These are phyloP conservation scores for Linnaemya tessellans DNA, from an alignment of 2,888 invertebrate genomes.

Conservation along the genomic window DNA sequence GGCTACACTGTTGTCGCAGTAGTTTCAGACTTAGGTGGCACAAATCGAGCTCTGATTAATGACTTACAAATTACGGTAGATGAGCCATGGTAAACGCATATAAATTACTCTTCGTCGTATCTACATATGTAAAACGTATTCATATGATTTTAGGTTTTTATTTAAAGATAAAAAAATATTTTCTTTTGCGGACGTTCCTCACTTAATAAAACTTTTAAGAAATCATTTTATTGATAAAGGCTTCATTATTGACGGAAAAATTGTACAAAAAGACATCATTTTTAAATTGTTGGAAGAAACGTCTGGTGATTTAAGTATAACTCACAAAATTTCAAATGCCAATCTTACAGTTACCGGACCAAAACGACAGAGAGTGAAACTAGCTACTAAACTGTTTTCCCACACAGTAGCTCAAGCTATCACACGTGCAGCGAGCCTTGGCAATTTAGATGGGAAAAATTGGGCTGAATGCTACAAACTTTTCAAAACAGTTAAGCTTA, in stretches of 20 bases:
- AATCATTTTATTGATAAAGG: constrained; percentile 53
- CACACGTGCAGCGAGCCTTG: no score
- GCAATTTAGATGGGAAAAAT: no score
- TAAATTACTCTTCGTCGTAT: background rate
- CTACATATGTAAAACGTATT: background rate
- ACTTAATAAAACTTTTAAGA: constrained; percentile 51
- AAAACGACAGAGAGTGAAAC: constrained; percentile 66
- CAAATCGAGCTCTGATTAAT: constrained; percentile 33
- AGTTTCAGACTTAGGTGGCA: constrained; percentile 27
- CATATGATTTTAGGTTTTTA: constrained; percentile 40
- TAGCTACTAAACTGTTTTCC: constrained; percentile 69
- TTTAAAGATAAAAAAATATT: constrained; percentile 38
- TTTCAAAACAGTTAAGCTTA: constrained; percentile 43
- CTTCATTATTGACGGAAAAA: constrained; percentile 44
- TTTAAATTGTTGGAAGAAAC: constrained; percentile 14
- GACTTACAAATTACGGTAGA: constrained; percentile 14
- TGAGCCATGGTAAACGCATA: constrained; percentile 9
- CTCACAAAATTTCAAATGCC: constrained; percentile 54
- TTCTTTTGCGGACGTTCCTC: constrained; percentile 54
- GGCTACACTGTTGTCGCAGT: no score
- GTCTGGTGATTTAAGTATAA: constrained; percentile 36
- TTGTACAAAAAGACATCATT: no score
- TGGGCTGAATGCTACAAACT: constrained; percentile 52
- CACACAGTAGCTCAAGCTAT: no score
- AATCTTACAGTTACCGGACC: constrained; percentile 41